phyloP scores from a whole-genome alignment of 2,797 vertebrate species.

The Knipowitschia caucasica region DNA sequence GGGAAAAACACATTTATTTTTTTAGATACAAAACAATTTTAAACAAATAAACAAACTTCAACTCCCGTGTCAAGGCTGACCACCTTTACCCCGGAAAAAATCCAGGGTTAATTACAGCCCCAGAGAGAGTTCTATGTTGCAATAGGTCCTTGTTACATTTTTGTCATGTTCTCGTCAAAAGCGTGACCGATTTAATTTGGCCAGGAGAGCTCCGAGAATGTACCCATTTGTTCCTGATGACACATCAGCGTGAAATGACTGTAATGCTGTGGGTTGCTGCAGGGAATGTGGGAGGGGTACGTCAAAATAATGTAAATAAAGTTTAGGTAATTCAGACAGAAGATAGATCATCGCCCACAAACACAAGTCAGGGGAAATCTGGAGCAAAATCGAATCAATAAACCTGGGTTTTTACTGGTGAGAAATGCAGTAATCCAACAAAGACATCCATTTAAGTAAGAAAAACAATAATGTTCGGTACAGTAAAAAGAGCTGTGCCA shows the following conservation, averaged over 20 bases:
- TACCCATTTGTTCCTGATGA: constrained; percentile 60
- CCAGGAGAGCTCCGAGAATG: constrained; percentile 47
- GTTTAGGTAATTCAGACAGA: constrained; percentile 10
- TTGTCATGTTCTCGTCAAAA: constrained; percentile 46
- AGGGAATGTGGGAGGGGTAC: neutral
- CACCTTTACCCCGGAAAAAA: no score
- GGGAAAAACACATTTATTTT: no score
- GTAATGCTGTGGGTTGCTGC: constrained; percentile 53
- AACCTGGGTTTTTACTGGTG: neutral
- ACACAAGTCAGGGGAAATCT: neutral
- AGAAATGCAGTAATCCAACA: no score
- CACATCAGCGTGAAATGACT: constrained; percentile 64
- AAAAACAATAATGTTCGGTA: neutral
- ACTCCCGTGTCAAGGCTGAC: no score
- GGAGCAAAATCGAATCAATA: neutral
- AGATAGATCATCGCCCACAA: no score
- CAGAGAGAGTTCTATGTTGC: constrained; percentile 23
- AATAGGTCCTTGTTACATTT: constrained; percentile 47
- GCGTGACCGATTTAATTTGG: constrained; percentile 65
- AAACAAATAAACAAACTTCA: no score
- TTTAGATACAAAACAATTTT: no score
- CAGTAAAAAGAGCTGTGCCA: no score
- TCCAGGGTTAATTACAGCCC: constrained; percentile 28
- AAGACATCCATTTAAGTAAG: neutral
- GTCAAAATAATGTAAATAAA: constrained; percentile 31